Evolutionary conservation across 2,888 invertebrate genomes (phyloP), one percentile per base, ranked within the genome.

Genomic region (Sphaerophoria rueppellii): DNA sequence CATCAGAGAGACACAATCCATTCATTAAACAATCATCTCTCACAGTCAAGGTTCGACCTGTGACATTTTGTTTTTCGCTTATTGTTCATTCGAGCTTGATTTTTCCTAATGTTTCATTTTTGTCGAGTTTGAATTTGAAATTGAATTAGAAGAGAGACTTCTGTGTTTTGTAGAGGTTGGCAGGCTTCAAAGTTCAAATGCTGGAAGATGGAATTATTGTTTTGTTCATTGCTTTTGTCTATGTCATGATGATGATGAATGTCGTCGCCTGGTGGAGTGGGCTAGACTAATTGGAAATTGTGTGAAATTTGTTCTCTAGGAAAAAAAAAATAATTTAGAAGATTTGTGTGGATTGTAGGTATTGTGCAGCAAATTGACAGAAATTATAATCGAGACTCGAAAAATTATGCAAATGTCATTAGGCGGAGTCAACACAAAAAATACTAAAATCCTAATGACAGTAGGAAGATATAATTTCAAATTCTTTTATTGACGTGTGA

Each of bases 11-110:
- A 34, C 63, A 67, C 52, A 50, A 50, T 40, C 16, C 40, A 58
- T 58, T 50, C 71, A 72, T 57, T 78, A 43, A 54, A 60, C 9
- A n/a, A 34, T 12, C 32, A 14, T 69, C 54, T 54, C 40, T 54
- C 54, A 54, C 67, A 67, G 67, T 67, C 67, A 67, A 67, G 67
- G 67, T 67, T 67, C 67, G 67, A 67, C 67, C 67, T 67, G 52
- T 67, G 67, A 67, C 67, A 67, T 67, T 67, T 54, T 24, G 54
- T 43, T 40, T 40, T 40, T 40, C 40, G 6, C 40, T 40, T 54
- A 54, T 67, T 67, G 0, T 40, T 34, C 40, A 40, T 67, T 40
- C 54, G 54, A 40, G 40, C 54, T 76, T 37, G 32, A 60, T 54
- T 3, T 58, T 61, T 73, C 72, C 54, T 61, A 58, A 34, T 72